A percentile compares a stretch with the other conserved stretches of the same genome.
Evolutionary conservation across 2,888 invertebrate species (phyloP).

Genomic region (Micoletzkya japonica): DNA sequence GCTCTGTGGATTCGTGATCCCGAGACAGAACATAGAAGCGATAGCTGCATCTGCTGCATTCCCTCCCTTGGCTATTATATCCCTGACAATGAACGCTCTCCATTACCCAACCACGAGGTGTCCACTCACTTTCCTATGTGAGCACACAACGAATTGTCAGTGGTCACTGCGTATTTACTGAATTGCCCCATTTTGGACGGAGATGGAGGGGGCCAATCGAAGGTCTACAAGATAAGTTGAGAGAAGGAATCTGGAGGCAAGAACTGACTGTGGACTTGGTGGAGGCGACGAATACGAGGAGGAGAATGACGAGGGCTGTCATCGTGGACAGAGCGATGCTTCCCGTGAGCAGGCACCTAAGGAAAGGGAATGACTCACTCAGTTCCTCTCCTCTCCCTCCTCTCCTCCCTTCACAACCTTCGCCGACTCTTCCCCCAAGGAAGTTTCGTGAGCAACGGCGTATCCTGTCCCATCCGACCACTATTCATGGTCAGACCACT

Average conservation of each 20-base stretch:
- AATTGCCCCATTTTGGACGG: constrained; percentile 49
- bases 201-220: constrained; percentile 55
- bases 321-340: constrained; percentile 34
- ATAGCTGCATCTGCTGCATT: constrained; percentile 83
- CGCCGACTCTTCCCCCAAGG: neutral
- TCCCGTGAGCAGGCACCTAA: constrained; percentile 37
- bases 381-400: neutral
- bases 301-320: constrained; percentile 33
- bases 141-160: constrained; percentile 63
- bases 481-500: too few species aligned
- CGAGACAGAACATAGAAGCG: constrained; percentile 83
- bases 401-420: neutral
- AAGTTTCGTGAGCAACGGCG: too few species aligned
- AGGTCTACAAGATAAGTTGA: constrained; percentile 16
- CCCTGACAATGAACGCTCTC: constrained; percentile 66
- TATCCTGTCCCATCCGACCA: too few species aligned
- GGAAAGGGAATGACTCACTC: neutral
- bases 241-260: too few species aligned
- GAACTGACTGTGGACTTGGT: constrained; percentile 27
- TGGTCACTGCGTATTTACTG: constrained; percentile 55
- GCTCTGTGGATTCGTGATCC: constrained; percentile 80
- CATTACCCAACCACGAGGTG: neutral
- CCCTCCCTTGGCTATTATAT: constrained; percentile 73
- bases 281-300: constrained; percentile 23
- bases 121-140: constrained; percentile 43